Percentiles rank a stretch among this genome's conserved stretches.
Evolutionary conservation across 2,888 invertebrate species (phyloP).

Genomic region (Perdita meconis): DNA sequence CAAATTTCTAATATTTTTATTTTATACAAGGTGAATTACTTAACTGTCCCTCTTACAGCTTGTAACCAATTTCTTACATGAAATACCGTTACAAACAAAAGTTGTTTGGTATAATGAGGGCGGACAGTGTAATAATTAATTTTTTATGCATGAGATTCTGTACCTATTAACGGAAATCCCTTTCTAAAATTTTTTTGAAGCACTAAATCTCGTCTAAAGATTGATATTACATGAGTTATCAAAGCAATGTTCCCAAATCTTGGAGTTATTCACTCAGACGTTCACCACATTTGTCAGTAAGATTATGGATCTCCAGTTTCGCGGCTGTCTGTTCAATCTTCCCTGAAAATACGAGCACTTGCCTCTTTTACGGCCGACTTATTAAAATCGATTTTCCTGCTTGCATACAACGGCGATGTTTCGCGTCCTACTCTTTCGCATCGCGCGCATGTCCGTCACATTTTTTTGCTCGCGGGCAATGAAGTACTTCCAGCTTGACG

Average conservation of each 20-base stretch:
- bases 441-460: neutral
- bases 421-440: constrained; percentile 12
- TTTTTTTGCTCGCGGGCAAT: neutral
- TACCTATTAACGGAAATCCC: neutral
- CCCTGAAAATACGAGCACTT: constrained; percentile 31
- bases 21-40: too few species aligned
- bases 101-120: too few species aligned
- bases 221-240: neutral
- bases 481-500: neutral
- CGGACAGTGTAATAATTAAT: too few species aligned
- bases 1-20: too few species aligned
- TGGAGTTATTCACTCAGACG: constrained; percentile 11
- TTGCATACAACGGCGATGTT: constrained; percentile 14
- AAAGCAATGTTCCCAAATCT: constrained; percentile 20
- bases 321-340: constrained; percentile 24
- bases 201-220: neutral
- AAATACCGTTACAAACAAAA: too few species aligned
- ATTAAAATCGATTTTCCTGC: constrained; percentile 49
- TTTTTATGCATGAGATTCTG: too few species aligned
- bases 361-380: constrained; percentile 34
- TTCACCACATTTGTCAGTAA: neutral
- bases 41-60: too few species aligned
- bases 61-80: too few species aligned
- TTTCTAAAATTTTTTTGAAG: neutral
- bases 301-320: constrained; percentile 24